Evolutionary conservation across 2,797 vertebrate species (phyloP).

Genomic region (Clangula hyemalis): DNA sequence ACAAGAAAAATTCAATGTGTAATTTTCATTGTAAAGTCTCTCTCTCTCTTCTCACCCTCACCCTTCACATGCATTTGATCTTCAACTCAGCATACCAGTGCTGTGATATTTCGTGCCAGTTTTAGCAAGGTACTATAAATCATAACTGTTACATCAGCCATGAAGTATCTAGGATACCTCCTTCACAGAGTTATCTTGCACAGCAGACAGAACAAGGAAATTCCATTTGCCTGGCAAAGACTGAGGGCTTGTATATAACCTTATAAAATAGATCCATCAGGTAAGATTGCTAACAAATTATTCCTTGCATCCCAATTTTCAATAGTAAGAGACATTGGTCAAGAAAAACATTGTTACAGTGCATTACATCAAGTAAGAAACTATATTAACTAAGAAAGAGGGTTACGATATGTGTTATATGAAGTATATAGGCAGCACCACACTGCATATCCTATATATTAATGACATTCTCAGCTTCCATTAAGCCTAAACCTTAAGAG

Average conservation of each 20-base stretch:
- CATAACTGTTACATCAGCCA: neutral
- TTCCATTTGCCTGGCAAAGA: neutral
- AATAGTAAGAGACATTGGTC: neutral
- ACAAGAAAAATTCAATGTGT: neutral
- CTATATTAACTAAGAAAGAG: neutral
- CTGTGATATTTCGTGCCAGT: neutral
- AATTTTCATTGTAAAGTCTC: neutral
- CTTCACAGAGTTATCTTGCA: neutral
- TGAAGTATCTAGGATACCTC: neutral
- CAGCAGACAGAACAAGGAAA: slow-evolving; percentile 13
- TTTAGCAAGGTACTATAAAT: slow-evolving; percentile 32
- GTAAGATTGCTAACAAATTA: neutral
- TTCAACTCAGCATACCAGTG: neutral
- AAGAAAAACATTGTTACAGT: neutral
- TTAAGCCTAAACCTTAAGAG: neutral
- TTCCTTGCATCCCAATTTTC: neutral
- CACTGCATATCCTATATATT: neutral
- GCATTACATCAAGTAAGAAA: neutral
- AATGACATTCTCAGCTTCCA: neutral
- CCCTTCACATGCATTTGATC: neutral
- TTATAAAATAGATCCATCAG: neutral
- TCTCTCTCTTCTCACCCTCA: neutral
- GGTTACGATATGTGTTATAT: neutral
- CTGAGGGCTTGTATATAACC: neutral
- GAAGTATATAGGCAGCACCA: neutral